Percentiles rank a stretch among this genome's conserved stretches.
phyloP scores from a whole-genome alignment of 92 coral and sea anemone species.

The Montipora capitata region DNA sequence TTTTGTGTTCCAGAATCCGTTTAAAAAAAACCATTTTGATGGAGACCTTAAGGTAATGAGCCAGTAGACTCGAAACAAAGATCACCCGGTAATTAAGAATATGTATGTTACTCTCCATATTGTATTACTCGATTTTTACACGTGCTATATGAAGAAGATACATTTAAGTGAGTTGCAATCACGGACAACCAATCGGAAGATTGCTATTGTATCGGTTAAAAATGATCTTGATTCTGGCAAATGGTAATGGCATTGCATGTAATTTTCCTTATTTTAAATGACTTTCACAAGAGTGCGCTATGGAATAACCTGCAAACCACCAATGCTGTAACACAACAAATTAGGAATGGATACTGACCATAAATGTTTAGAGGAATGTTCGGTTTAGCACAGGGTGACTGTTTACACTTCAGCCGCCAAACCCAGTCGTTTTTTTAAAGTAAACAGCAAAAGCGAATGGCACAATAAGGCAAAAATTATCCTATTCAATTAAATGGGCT shows the following conservation, averaged over 20 bases:
- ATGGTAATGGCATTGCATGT: neutral
- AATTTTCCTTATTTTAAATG: neutral
- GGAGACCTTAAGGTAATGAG: neutral
- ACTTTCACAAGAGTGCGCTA: neutral
- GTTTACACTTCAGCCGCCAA: neutral
- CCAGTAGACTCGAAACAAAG: neutral
- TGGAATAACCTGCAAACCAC: neutral
- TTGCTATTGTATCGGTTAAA: neutral
- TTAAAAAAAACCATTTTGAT: no score
- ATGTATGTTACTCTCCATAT: neutral
- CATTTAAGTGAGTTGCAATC: neutral
- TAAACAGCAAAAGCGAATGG: conserved; percentile 15
- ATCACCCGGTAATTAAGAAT: neutral
- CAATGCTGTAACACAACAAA: conserved; percentile 5
- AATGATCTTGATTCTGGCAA: no score
- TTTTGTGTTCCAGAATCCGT: no score
- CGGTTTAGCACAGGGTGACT: neutral
- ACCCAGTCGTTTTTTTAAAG: neutral
- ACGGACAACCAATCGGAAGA: neutral
- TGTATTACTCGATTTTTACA: neutral
- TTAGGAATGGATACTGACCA: neutral
- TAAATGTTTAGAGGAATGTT: neutral
- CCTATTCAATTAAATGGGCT: conserved; percentile 35
- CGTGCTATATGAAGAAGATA: neutral
- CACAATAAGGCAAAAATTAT: neutral